Evolutionary conservation across 2,797 vertebrate species (phyloP).

Genomic region (Sebastes aleutianus): DNA sequence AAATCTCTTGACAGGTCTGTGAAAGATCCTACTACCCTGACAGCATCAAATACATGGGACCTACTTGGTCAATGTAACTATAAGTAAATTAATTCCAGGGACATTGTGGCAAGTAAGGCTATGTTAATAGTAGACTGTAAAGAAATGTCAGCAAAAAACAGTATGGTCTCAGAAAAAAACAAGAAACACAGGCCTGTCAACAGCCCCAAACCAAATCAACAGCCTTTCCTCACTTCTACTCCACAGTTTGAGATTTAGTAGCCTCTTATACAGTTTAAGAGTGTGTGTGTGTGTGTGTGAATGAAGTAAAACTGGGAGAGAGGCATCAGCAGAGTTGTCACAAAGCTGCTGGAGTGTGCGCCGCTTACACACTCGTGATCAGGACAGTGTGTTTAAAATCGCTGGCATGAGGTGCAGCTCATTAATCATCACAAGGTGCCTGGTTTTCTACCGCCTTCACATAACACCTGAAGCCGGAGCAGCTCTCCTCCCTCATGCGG

Average conservation of each 20-base stretch:
- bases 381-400: constrained; percentile 35
- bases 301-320: neutral
- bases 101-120: neutral
- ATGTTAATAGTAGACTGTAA: neutral
- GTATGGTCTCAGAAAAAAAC: neutral
- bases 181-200: neutral
- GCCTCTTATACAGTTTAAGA: neutral
- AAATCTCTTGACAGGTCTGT: neutral
- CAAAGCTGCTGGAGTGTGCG: constrained; percentile 14
- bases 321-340: constrained; percentile 10
- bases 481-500: constrained; percentile 1
- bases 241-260: constrained; percentile 25
- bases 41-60: neutral
- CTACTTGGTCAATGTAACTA: neutral
- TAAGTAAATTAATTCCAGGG: neutral
- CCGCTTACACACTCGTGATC: neutral
- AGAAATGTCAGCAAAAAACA: neutral
- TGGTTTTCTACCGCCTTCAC: constrained; percentile 13
- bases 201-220: constrained; percentile 1
- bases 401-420: constrained; percentile 41
- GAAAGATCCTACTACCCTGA: neutral
- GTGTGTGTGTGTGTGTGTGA: neutral
- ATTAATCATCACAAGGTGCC: constrained; percentile 53
- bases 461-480: constrained; percentile 30
- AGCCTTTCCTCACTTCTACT: constrained; percentile 4